Evolutionary conservation across 2,113 vertebrate genomes (phyloP).

Genomic region (Callipepla squamata): DNA sequence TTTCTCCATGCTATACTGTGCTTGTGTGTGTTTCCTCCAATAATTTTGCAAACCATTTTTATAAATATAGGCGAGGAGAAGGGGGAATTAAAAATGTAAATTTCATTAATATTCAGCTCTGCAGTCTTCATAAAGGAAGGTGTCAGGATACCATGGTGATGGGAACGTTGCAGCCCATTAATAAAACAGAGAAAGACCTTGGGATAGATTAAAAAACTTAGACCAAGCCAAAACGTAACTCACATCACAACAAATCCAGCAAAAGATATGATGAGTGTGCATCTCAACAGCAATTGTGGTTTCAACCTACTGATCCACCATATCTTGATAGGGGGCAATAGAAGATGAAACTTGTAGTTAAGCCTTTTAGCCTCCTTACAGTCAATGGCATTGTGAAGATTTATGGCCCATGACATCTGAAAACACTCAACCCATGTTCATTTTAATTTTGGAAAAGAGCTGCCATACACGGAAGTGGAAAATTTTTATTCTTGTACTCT

Average conservation of each 20-base stretch:
- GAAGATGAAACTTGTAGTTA: not conserved
- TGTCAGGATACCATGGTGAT: constrained; percentile 56
- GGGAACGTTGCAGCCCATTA: constrained; percentile 49
- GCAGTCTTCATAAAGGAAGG: constrained; percentile 11
- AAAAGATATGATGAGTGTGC: not conserved
- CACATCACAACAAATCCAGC: not conserved
- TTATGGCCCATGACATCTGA: not conserved
- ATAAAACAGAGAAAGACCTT: constrained; percentile 30
- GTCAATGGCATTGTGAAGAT: not conserved
- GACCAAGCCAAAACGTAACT: constrained; percentile 3
- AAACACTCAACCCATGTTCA: not conserved
- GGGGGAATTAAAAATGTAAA: constrained; percentile 61
- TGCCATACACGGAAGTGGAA: not conserved
- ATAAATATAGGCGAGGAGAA: not conserved
- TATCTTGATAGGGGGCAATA: not conserved
- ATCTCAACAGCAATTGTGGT: not conserved
- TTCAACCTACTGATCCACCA: not conserved
- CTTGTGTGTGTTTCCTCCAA: not conserved
- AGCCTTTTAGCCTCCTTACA: not conserved
- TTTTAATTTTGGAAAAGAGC: not conserved
- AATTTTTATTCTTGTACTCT: not conserved
- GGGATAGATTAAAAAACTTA: not conserved
- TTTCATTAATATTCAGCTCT: constrained; percentile 11
- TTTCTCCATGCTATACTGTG: not conserved
- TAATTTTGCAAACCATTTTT: constrained; percentile 3